phyloP scores from a whole-genome alignment of 2,888 invertebrate genomes.

The Ernsta delagoae region DNA sequence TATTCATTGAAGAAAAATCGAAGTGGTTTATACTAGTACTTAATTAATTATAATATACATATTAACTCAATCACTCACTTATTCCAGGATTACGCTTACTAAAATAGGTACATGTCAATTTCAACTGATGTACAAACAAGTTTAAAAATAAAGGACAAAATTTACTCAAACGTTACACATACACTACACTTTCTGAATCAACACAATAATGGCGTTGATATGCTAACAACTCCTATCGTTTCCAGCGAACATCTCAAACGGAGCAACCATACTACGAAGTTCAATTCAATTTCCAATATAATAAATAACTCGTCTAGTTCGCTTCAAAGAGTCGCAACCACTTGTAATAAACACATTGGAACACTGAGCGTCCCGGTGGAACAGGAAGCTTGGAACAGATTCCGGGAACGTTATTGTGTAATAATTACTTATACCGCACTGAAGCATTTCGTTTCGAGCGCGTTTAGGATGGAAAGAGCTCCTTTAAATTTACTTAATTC shows the following conservation, averaged over 20 bases:
- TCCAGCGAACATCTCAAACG: slow-evolving; percentile 21
- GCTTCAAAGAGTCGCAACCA: slow-evolving; percentile 38
- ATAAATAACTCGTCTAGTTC: slow-evolving; percentile 31
- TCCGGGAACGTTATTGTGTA: slow-evolving; percentile 74
- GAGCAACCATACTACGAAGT: no score
- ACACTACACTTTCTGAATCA: not conserved
- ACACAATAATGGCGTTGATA: not conserved
- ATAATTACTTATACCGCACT: slow-evolving; percentile 75
- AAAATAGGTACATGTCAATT: no score
- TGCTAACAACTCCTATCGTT: slow-evolving; percentile 8
- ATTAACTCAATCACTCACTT: no score
- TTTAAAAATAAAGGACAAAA: no score
- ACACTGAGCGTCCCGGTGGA: slow-evolving; percentile 49
- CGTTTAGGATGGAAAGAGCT: slow-evolving; percentile 49
- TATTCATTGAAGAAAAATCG: no score
- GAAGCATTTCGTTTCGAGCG: slow-evolving; percentile 59
- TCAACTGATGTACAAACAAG: no score
- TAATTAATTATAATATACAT: no score
- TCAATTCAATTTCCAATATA: no score
- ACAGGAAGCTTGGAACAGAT: slow-evolving; percentile 66
- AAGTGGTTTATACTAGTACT: no score
- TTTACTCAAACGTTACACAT: not conserved
- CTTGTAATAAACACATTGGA: slow-evolving; percentile 46
- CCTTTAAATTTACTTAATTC: slow-evolving; percentile 13
- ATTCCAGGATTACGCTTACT: no score